These are phyloP conservation scores for Rousettus madagascariensis DNA, from an alignment of 2,797 vertebrate species.

Conservation along the genomic window DNA sequence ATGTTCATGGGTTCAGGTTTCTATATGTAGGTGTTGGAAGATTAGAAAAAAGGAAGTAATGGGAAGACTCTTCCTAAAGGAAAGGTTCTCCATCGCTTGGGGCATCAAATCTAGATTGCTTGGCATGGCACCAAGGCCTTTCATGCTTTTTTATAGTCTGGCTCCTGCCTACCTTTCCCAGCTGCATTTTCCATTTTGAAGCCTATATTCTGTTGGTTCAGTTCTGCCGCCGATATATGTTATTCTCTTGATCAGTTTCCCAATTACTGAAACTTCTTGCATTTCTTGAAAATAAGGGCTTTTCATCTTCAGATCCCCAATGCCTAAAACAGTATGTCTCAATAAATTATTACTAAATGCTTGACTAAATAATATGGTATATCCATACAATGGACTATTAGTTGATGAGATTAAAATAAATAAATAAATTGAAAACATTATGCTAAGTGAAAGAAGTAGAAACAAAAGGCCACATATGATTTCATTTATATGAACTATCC, in stretches of 20 bases:
- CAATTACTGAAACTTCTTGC: neutral
- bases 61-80: neutral
- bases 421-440: neutral
- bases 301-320: neutral
- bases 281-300: conserved; percentile 26
- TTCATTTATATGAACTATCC: neutral
- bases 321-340: neutral
- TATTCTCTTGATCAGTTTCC: neutral
- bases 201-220: neutral
- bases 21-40: neutral
- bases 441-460: neutral
- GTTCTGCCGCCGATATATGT: neutral
- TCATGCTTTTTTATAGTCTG: neutral
- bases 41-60: neutral
- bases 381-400: neutral
- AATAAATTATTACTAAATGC: neutral
- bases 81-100: neutral
- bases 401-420: neutral
- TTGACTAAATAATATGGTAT: neutral
- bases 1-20: neutral
- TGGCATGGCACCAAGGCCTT: neutral
- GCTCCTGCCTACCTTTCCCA: neutral
- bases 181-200: neutral
- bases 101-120: neutral
- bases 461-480: neutral